Evolutionary conservation across 2,888 invertebrate species (phyloP).

Genomic region (Periphyllus acericola): DNA sequence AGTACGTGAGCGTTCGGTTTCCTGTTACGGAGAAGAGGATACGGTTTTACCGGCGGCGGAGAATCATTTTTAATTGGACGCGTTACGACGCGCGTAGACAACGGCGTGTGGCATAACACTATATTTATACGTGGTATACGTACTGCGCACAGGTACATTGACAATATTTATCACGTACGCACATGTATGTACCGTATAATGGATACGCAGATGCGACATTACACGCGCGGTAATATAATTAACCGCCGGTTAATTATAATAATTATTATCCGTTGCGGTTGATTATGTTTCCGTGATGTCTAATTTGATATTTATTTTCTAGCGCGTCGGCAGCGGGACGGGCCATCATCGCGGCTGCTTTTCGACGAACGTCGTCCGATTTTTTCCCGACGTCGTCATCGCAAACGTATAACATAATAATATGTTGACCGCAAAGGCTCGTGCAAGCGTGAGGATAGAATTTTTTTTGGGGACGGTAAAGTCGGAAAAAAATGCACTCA

Average conservation of each 20-base stretch:
- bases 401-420: too few relatives aligned
- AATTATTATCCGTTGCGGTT: background rate
- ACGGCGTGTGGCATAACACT: too few relatives aligned
- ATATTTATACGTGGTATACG: background rate
- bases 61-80: slow-evolving; percentile 8
- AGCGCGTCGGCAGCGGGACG: too few relatives aligned
- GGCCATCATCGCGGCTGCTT: too few relatives aligned
- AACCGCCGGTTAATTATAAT: background rate
- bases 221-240: background rate
- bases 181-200: too few relatives aligned
- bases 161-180: too few relatives aligned
- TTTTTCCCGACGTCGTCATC: too few relatives aligned
- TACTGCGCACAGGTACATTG: background rate
- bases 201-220: background rate
- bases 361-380: too few relatives aligned
- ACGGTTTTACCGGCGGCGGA: background rate
- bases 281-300: background rate
- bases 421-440: too few relatives aligned
- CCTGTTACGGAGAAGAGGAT: slow-evolving; percentile 20
- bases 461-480: too few relatives aligned
- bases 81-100: background rate
- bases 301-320: background rate
- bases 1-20: background rate
- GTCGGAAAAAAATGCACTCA: too few relatives aligned
- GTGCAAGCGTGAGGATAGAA: too few relatives aligned